Evolutionary conservation across 1,140 invertebrate species (phyloP).

Genomic region (Drosophila santomea): DNA sequence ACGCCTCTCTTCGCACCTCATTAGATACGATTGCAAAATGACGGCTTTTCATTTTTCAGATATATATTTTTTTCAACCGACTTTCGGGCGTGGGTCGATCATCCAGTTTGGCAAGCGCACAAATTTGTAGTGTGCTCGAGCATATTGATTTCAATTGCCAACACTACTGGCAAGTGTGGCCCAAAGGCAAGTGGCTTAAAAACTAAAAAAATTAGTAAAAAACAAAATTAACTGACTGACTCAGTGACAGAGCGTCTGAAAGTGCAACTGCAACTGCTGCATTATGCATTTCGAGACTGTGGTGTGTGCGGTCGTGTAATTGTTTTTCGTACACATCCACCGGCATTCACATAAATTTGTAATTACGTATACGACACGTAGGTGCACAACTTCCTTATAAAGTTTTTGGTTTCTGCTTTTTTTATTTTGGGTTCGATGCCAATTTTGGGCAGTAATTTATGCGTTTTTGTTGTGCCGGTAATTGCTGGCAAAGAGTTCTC

Average conservation of each 20-base stretch:
- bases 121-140: slow-evolving; percentile 72
- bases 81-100: slow-evolving; percentile 46
- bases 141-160: slow-evolving; percentile 69
- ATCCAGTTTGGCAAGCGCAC: slow-evolving; percentile 49
- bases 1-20: slow-evolving; percentile 66
- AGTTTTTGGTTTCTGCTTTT: slow-evolving; percentile 34
- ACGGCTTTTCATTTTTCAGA: slow-evolving; percentile 2
- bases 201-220: neutral
- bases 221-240: neutral
- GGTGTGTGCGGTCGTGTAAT: slow-evolving; percentile 35
- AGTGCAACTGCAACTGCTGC: slow-evolving; percentile 57
- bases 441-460: slow-evolving; percentile 74
- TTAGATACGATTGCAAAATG: slow-evolving; percentile 56
- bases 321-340: slow-evolving; percentile 49
- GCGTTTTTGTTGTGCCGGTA: slow-evolving; percentile 64
- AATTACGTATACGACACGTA: slow-evolving; percentile 81
- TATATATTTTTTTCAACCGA: neutral
- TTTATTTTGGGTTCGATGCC: slow-evolving; percentile 37
- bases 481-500: slow-evolving; percentile 64
- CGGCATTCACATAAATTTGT: slow-evolving; percentile 76
- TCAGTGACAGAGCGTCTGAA: slow-evolving; percentile 1
- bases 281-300: slow-evolving; percentile 52
- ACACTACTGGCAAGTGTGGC: slow-evolving; percentile 20
- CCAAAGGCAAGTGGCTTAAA: slow-evolving; percentile 11
- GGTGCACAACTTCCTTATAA: slow-evolving; percentile 76